Evolutionary conservation across 2,888 invertebrate species (phyloP).

Genomic region (Cosmia pyralina): DNA sequence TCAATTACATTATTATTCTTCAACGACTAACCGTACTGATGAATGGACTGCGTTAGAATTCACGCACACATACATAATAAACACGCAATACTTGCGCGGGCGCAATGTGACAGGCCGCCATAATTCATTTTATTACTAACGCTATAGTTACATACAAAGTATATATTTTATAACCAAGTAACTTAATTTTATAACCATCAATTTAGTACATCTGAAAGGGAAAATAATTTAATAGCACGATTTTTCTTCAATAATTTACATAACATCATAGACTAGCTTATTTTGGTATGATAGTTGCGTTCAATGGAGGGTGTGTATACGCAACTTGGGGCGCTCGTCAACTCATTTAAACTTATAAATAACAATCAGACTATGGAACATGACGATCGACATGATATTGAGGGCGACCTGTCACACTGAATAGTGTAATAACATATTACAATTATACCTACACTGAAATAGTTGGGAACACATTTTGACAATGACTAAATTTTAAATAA

Average conservation of each 20-base stretch:
- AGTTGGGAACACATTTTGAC: constrained; percentile 39
- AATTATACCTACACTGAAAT: constrained; percentile 49
- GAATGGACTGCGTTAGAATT: constrained; percentile 65
- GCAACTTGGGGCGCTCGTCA: constrained; percentile 50
- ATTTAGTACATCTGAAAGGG: constrained; percentile 40
- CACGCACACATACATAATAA: constrained; percentile 62
- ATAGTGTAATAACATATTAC: constrained; percentile 61
- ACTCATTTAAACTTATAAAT: constrained; percentile 60
- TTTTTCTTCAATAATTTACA: constrained; percentile 43
- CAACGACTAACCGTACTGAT: constrained; percentile 74
- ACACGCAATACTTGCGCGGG: constrained; percentile 60
- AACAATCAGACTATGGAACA: constrained; percentile 56
- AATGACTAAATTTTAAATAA: constrained; percentile 4
- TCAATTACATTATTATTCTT: constrained; percentile 76
- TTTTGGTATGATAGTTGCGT: constrained; percentile 61
- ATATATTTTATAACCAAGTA: background rate
- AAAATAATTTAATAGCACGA: constrained; percentile 53
- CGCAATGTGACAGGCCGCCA: constrained; percentile 67
- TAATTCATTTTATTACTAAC: constrained; percentile 46
- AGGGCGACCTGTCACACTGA: constrained; percentile 63
- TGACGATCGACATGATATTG: constrained; percentile 35
- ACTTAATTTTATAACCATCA: constrained; percentile 27
- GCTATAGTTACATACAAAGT: constrained; percentile 45
- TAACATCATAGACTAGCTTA: constrained; percentile 61
- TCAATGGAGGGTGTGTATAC: constrained; percentile 20